Conservation (phyloP, 2,797 vertebrate species). For the Lepilemur septentrionalis region DNA sequence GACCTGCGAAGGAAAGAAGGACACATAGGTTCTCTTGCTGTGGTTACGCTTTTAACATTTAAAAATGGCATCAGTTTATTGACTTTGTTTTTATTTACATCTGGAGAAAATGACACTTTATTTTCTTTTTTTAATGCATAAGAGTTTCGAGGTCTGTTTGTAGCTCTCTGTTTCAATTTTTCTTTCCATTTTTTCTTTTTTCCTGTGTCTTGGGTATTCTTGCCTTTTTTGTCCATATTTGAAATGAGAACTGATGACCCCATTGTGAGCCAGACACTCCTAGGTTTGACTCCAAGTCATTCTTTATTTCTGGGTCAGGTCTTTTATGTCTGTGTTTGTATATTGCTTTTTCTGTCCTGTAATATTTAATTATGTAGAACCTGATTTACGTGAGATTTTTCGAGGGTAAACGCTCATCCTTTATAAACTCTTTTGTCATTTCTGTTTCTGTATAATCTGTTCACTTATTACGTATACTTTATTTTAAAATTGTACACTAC, state of each 20-base stretch:
- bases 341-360: not conserved
- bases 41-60: not conserved
- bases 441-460: not conserved
- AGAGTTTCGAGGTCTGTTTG: not conserved
- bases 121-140: not conserved
- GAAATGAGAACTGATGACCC: not conserved
- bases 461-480: not conserved
- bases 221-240: not conserved
- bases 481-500: not conserved
- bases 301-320: not conserved
- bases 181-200: not conserved
- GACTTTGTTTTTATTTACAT: not conserved
- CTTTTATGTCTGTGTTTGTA: not conserved
- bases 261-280: not conserved
- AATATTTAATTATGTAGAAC: not conserved
- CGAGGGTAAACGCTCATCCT: not conserved
- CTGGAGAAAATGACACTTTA: not conserved
- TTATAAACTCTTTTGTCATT: not conserved
- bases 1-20: accelerated
- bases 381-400: not conserved
- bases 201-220: not conserved
- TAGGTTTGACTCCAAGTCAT: not conserved
- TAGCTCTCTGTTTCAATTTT: not conserved
- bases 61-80: not conserved
- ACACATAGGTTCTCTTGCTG: accelerated